Evolutionary conservation across 2,888 invertebrate genomes (phyloP).

Genomic region (Syrista parreyssii): DNA sequence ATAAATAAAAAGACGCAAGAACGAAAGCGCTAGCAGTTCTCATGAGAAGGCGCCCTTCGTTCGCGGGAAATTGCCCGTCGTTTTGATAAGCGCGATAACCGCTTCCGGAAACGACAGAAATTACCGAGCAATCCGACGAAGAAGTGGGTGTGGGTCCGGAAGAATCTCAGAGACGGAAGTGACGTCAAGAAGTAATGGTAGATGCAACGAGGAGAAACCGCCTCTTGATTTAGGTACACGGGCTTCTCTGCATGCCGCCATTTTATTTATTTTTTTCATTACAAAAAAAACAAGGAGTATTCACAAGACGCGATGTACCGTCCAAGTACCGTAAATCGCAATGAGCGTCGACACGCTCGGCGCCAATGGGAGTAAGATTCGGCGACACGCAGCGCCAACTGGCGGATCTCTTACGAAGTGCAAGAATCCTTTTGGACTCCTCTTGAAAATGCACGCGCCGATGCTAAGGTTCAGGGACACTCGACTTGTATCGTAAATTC

Average conservation of each 20-base stretch:
- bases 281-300: background rate
- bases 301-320: background rate
- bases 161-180: background rate
- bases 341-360: slow-evolving; percentile 7
- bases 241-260: background rate
- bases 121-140: background rate
- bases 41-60: background rate
- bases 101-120: slow-evolving; percentile 9
- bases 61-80: slow-evolving; percentile 39
- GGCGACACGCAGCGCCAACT: slow-evolving; percentile 1
- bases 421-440: background rate
- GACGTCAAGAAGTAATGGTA: background rate
- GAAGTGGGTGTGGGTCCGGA: background rate
- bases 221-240: background rate
- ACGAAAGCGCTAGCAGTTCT: slow-evolving; percentile 27
- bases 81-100: slow-evolving; percentile 28
- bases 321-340: slow-evolving; percentile 15
- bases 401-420: background rate
- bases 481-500: slow-evolving; percentile 45
- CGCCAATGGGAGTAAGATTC: background rate
- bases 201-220: background rate
- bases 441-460: background rate
- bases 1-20: slow-evolving; percentile 39
- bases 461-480: slow-evolving; percentile 30
- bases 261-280: background rate